These are phyloP conservation scores for Odontomachus brunneus DNA, from an alignment of 1,140 invertebrate species.

Conservation along the genomic window DNA sequence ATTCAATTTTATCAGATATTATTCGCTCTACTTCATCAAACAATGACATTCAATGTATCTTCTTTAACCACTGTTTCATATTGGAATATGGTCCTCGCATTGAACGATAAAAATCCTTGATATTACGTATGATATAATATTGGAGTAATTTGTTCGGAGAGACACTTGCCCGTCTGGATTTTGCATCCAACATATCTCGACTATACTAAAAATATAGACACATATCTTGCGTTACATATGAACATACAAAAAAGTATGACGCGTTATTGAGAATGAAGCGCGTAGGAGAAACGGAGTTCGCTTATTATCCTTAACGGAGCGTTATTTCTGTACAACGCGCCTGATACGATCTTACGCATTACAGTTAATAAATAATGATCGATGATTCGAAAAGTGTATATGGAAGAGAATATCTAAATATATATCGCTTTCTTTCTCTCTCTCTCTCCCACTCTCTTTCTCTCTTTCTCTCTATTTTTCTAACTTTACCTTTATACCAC, in stretches of 20 bases:
- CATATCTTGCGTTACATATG: slow-evolving; percentile 23
- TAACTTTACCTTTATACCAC: slow-evolving; percentile 44
- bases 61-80: no score
- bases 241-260: slow-evolving; percentile 43
- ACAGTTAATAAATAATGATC: slow-evolving; percentile 52
- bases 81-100: not conserved
- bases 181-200: slow-evolving; percentile 26
- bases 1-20: not conserved
- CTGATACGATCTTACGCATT: slow-evolving; percentile 45
- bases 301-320: slow-evolving; percentile 32
- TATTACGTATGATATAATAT: not conserved
- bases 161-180: not conserved
- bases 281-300: slow-evolving; percentile 33
- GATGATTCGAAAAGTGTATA: slow-evolving; percentile 48
- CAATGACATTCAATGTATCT: no score
- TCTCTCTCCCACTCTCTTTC: slow-evolving; percentile 26
- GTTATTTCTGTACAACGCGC: slow-evolving; percentile 31
- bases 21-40: no score
- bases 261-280: slow-evolving; percentile 21
- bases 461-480: not conserved
- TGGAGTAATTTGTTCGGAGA: not conserved
- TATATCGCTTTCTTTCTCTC: slow-evolving; percentile 17
- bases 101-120: not conserved
- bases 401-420: slow-evolving; percentile 58
- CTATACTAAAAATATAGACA: slow-evolving; percentile 36